Percentiles rank a stretch among this genome's conserved stretches.
These are phyloP conservation scores for Pachyuromys duprasi DNA, from an alignment of 2,797 vertebrate species.

Conservation along the genomic window DNA sequence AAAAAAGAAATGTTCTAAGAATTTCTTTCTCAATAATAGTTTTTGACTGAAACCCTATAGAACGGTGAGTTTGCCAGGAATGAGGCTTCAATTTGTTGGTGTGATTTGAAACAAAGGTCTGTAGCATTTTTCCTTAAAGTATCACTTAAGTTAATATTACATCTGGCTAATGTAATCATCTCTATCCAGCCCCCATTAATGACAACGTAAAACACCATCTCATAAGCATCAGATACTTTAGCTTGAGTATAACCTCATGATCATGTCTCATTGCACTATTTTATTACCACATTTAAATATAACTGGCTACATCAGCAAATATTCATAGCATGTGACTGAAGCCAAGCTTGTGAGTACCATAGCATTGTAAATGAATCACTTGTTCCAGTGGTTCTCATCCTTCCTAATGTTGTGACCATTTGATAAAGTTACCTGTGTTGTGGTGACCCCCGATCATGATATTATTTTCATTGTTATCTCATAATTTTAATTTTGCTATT, in stretches of 20 bases:
- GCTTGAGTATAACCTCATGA: constrained; percentile 58
- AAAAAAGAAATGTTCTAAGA: constrained; percentile 70
- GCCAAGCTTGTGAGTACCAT: neutral
- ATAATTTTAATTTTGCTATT: neutral
- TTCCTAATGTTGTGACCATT: neutral
- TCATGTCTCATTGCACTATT: constrained; percentile 51
- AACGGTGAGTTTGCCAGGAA: constrained; percentile 51
- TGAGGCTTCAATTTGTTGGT: constrained; percentile 37
- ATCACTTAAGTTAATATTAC: constrained; percentile 64
- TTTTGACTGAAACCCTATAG: constrained; percentile 41
- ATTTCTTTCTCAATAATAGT: constrained; percentile 61
- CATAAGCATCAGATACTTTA: constrained; percentile 47
- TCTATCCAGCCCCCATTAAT: constrained; percentile 28
- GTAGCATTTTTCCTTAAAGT: constrained; percentile 67
- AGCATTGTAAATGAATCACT: constrained; percentile 21
- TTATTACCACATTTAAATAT: constrained; percentile 62
- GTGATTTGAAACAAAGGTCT: constrained; percentile 31
- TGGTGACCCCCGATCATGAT: neutral
- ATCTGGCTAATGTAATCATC: constrained; percentile 54
- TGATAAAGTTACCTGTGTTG: neutral
- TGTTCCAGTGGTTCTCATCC: neutral
- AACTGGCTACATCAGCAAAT: constrained; percentile 35
- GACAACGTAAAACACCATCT: constrained; percentile 57
- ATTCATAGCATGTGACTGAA: constrained; percentile 9
- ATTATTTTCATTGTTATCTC: neutral